Base-by-base conservation (phyloP, 2,888 invertebrate genomes). In the Zootermopsis nevadensis region DNA sequence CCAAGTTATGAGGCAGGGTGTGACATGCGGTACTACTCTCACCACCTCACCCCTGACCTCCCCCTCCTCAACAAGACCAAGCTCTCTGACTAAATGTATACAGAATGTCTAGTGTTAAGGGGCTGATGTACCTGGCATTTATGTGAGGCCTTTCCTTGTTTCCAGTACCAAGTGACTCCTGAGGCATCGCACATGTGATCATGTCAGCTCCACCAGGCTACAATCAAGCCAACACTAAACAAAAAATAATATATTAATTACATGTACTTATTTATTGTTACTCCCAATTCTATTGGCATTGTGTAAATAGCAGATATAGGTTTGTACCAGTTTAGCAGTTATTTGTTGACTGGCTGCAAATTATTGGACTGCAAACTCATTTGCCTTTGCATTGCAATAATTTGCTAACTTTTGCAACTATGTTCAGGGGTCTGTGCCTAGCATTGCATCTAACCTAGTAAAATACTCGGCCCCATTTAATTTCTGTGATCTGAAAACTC, bases 1-100 rank as follows among this genome's bases (percentile, higher is more conserved):
- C 89, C 81, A 2, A 81, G 22, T 35, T 83, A 69, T 42, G 67
- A 81, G 2, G 27, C 83, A 53, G 76, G 74, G 55, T 83, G 83
- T 38, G 69, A 80, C 67, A 55, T 83, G 67, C 76, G 81, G 77
- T 83, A 81, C 79, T 79, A 60, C n/a, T 79, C 60, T 27, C 79
- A 79, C 27, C 79, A 66, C 27, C 79, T 79, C 35, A 24, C 60
- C 48, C 79, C 79, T 15, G 33, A 31, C 60, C 33, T 48, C 19
- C 30, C 53, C 60, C 60, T 27, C 38, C 7, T 24, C 35, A 74
- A 74, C 38, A 35, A 35, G 24, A 74, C n/a, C n/a, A 74, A 74
- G 38, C 74, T 74, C 74, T 74, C 74, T 33, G 74, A 74, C n/a
- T 74, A 74, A 38, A n/a, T 60, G n/a, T 60, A 27, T 27, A 27